phyloP scores from a whole-genome alignment of 2,113 vertebrate species.

The Gavia stellata region DNA sequence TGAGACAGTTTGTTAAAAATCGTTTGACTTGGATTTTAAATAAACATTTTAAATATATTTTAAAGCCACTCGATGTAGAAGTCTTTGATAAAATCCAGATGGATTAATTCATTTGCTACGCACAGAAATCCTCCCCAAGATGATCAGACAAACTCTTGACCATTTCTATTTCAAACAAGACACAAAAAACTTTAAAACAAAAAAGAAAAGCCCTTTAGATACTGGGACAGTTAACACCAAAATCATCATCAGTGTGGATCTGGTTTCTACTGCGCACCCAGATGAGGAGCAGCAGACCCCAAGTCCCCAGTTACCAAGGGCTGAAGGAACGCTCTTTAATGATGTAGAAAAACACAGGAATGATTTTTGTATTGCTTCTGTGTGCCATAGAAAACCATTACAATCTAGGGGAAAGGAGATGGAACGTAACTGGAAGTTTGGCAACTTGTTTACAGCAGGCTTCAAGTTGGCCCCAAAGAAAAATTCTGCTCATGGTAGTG shows the following conservation, averaged over 20 bases:
- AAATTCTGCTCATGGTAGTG: neutral
- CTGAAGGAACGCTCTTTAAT: neutral
- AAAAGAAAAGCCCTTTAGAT: neutral
- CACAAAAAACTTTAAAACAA: neutral
- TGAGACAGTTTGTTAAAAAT: constrained; percentile 48
- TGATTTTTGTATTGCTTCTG: neutral
- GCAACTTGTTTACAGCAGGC: neutral
- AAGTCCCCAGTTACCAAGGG: neutral
- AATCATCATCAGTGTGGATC: neutral
- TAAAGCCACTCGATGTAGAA: neutral
- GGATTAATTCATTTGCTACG: neutral
- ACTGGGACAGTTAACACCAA: neutral
- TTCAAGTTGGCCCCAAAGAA: neutral
- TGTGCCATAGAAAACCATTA: neutral
- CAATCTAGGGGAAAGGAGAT: neutral
- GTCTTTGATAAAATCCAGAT: neutral
- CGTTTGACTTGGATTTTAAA: constrained; percentile 52
- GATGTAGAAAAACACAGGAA: neutral
- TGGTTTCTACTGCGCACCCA: neutral
- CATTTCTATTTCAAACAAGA: neutral
- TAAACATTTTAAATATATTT: constrained; percentile 50
- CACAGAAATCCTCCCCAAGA: neutral
- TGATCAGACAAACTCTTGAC: neutral
- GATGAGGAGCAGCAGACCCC: neutral
- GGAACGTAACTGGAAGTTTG: neutral